These are phyloP conservation scores for Lagocephalus sceleratus DNA, from an alignment of 2,797 vertebrate species.

Conservation along the genomic window DNA sequence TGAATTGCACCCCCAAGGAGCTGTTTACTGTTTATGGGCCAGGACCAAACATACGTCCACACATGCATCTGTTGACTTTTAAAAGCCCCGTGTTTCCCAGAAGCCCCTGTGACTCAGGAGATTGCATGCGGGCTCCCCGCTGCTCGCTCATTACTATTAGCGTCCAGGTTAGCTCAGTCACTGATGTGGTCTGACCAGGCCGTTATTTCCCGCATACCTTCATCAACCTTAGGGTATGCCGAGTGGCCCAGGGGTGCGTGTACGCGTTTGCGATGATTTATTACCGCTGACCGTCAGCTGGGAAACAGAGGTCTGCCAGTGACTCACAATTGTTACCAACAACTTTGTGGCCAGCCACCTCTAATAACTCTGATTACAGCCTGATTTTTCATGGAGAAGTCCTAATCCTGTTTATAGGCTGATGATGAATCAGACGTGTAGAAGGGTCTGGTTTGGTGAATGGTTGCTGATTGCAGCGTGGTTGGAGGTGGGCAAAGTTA, in stretches of 20 bases:
- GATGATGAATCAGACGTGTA: conserved; percentile 39
- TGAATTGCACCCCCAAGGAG: conserved; percentile 56
- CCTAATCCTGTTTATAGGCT: conserved; percentile 28
- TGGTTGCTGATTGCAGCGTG: conserved; percentile 40
- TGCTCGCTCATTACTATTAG: conserved; percentile 64
- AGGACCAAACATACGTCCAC: conserved; percentile 48
- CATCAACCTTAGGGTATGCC: conserved; percentile 39
- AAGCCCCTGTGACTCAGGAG: conserved; percentile 69
- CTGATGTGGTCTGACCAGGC: conserved; percentile 63
- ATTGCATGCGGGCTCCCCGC: conserved; percentile 55
- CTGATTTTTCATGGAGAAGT: conserved; percentile 26
- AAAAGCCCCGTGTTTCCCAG: conserved; percentile 68
- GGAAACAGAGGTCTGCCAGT: conserved; percentile 30
- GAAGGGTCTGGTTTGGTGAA: conserved; percentile 23
- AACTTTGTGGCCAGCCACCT: conserved; percentile 18
- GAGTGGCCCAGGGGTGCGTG: conserved; percentile 25
- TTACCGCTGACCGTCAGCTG: conserved; percentile 29
- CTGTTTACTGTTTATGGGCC: conserved; percentile 66
- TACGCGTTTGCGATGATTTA: conserved; percentile 23
- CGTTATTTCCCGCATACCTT: conserved; percentile 60
- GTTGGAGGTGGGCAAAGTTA: background rate
- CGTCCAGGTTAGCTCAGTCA: conserved; percentile 60
- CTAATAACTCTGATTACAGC: conserved; percentile 41
- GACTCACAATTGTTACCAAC: conserved; percentile 40
- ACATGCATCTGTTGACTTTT: conserved; percentile 71